Evolutionary conservation across 37 sponge, comb jelly and placozoan species (phyloP).

Genomic region (Diacarnus erythraeanus): DNA sequence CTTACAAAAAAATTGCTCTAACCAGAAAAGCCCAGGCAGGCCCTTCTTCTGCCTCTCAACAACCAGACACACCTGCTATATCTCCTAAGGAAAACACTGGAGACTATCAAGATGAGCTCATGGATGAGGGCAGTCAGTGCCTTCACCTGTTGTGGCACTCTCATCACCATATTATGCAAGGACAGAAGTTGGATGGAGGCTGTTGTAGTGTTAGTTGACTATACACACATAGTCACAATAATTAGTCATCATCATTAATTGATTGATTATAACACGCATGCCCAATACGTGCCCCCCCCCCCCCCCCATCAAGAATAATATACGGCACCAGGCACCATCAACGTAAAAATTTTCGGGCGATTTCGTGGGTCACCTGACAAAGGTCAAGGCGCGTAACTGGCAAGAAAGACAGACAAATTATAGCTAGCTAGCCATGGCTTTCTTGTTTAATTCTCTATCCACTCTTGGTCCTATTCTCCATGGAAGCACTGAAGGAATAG

Average conservation of each 20-base stretch:
- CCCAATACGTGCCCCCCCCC: too few relatives aligned
- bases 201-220: too few relatives aligned
- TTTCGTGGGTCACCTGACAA: too few relatives aligned
- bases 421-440: neutral
- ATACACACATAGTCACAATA: too few relatives aligned
- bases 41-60: too few relatives aligned
- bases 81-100: neutral
- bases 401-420: neutral
- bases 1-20: neutral
- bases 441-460: neutral
- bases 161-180: neutral
- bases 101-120: neutral
- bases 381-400: neutral
- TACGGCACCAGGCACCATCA: too few relatives aligned
- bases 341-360: too few relatives aligned
- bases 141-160: neutral
- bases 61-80: too few relatives aligned
- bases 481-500: too few relatives aligned
- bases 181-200: neutral
- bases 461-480: neutral
- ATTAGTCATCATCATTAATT: too few relatives aligned
- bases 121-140: slow-evolving; percentile 1
- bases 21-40: neutral
- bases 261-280: too few relatives aligned
- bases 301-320: too few relatives aligned